These are phyloP conservation scores for Eupithecia pulchellata DNA, from an alignment of 2,888 invertebrate genomes.

Conservation along the genomic window DNA sequence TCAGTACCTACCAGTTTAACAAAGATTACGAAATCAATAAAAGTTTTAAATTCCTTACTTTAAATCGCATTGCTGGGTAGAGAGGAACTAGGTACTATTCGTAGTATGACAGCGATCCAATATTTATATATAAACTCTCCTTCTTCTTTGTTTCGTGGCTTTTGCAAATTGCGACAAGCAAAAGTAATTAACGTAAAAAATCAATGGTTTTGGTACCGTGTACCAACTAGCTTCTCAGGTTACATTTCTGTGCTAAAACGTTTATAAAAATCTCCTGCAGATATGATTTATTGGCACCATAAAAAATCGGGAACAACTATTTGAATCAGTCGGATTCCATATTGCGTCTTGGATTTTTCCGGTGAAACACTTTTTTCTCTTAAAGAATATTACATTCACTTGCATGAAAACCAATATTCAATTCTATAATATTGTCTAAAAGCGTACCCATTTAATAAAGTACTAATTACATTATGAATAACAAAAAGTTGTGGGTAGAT, in stretches of 20 bases:
- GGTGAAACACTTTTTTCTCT: too few species aligned
- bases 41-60: neutral
- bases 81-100: neutral
- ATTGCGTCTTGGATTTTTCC: constrained; percentile 21
- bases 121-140: neutral
- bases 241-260: constrained; percentile 21
- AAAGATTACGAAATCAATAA: neutral
- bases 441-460: too few species aligned
- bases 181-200: neutral
- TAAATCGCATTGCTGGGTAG: neutral
- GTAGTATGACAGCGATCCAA: neutral
- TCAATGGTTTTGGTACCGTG: neutral
- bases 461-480: too few species aligned
- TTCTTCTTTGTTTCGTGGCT: neutral
- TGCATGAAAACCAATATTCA: too few species aligned
- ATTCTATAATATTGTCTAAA: too few species aligned
- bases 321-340: constrained; percentile 32
- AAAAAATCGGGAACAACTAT: constrained; percentile 31
- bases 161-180: too few species aligned
- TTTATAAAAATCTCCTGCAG: constrained; percentile 28
- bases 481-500: too few species aligned
- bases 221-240: constrained; percentile 1
- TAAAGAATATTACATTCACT: too few species aligned
- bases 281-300: constrained; percentile 35
- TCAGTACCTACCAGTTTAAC: neutral